These are phyloP conservation scores for Listrodromus nycthemerus DNA, from an alignment of 2,888 invertebrate genomes.

Conservation along the genomic window DNA sequence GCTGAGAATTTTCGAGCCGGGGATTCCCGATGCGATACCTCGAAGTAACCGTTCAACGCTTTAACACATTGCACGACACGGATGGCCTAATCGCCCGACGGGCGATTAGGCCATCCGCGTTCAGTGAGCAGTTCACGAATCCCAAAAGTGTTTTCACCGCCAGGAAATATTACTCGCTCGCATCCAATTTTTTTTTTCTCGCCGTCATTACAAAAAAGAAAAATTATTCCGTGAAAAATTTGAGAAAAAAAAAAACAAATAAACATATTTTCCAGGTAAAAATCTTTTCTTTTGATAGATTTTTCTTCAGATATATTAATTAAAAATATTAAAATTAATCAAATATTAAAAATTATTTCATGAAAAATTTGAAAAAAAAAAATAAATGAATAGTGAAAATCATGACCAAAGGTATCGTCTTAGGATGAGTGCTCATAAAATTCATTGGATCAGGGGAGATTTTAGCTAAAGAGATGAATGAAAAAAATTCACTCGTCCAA, in stretches of 20 bases:
- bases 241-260: too few species aligned
- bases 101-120: too few species aligned
- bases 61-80: not conserved
- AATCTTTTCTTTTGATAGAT: too few species aligned
- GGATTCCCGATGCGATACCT: slow-evolving; percentile 1
- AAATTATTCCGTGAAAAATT: not conserved
- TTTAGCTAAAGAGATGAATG: too few species aligned
- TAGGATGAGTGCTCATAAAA: too few species aligned
- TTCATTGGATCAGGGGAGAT: too few species aligned
- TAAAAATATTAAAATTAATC: too few species aligned
- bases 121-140: not conserved
- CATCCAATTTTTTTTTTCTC: not conserved
- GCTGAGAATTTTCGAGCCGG: slow-evolving; percentile 2
- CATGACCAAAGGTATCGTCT: not conserved
- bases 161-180: not conserved
- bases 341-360: not conserved
- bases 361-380: not conserved
- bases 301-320: too few species aligned
- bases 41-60: not conserved
- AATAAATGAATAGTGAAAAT: not conserved
- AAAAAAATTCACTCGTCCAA: too few species aligned
- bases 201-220: too few species aligned
- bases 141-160: not conserved
- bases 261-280: too few species aligned
- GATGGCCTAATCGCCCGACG: not conserved